Evolutionary conservation across 1,140 invertebrate species (phyloP), one percentile per base, ranked within the genome.

Genomic region (Neoseiulus cucumeris): DNA sequence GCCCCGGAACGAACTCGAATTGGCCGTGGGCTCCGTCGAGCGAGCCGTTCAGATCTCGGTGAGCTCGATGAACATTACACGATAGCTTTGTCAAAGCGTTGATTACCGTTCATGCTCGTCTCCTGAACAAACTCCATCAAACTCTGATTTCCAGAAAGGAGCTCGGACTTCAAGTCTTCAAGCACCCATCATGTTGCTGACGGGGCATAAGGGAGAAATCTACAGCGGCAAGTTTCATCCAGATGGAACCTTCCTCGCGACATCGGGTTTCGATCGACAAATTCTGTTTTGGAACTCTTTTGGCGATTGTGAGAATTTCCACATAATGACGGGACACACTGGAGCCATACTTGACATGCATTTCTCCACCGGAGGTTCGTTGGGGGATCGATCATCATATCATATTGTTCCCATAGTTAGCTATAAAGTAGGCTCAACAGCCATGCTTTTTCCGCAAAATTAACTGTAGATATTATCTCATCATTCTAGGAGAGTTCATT

Each of bases 251-350:
- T 85, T 93, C 73, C 75, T 98, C 22, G 90, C 91, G 7, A 93
- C 92, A 0, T 85, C 87, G 41, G 96, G 95, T n/a, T 94, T 91
- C 76, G 96, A 99, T 74, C 79, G 92, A 74, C 85, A 91, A 78
- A 93, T 99, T 69, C 91, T 87, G 75, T 80, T 98, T 69, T 99
- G 96, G 96, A 92, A 88, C 76, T 89, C 93, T 1, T 95, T 93
- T 76, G 94, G 90, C 4, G 92, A 99, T 73, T 98, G 94, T 79
- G 92, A 98, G 72, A 99, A 98, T 76, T 84, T 95, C 68, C 88
- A 87, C 69, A 82, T 87, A 7, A 82, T 98, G 80, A 75, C 75
- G 66, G 82, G 84, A 64, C 96, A 99, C 75, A 89, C 85, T 18
- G 95, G 95, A n/a, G 91, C 93, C 12, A 81, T 99, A 5, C 87